Evolutionary conservation across 2,113 vertebrate genomes (phyloP).

Genomic region (Bambusicola thoracicus): DNA sequence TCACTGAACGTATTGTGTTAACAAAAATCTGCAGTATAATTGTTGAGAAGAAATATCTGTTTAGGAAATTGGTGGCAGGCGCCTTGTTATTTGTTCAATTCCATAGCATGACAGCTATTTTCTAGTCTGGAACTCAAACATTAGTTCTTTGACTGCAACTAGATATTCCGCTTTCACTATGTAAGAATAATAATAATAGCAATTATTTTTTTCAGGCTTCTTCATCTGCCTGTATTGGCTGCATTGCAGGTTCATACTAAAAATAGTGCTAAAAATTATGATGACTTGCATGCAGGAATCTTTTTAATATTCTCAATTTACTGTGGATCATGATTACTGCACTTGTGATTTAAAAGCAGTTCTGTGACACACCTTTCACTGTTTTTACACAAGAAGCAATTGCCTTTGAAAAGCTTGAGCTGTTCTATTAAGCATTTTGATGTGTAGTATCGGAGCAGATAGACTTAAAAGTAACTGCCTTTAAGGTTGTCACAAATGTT

Average conservation of each 20-base stretch:
- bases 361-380: no score
- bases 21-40: not conserved
- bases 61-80: not conserved
- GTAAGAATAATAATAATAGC: not conserved
- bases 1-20: not conserved
- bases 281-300: not conserved
- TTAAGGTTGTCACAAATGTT: not conserved
- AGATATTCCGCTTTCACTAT: not conserved
- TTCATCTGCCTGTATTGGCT: not conserved
- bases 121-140: not conserved
- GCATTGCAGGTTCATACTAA: not conserved
- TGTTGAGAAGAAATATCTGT: not conserved
- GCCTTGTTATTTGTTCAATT: not conserved
- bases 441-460: not conserved
- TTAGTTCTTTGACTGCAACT: not conserved
- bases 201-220: not conserved
- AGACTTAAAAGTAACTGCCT: not conserved
- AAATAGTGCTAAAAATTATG: not conserved
- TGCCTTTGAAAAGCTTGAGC: slow-evolving; percentile 12
- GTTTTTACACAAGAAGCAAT: not conserved
- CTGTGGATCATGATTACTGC: not conserved
- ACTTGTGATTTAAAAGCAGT: not conserved
- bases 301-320: not conserved
- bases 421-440: slow-evolving; percentile 15
- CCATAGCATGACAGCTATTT: not conserved